Evolutionary conservation across 2,797 vertebrate species (phyloP).

Genomic region (Labroides dimidiatus): DNA sequence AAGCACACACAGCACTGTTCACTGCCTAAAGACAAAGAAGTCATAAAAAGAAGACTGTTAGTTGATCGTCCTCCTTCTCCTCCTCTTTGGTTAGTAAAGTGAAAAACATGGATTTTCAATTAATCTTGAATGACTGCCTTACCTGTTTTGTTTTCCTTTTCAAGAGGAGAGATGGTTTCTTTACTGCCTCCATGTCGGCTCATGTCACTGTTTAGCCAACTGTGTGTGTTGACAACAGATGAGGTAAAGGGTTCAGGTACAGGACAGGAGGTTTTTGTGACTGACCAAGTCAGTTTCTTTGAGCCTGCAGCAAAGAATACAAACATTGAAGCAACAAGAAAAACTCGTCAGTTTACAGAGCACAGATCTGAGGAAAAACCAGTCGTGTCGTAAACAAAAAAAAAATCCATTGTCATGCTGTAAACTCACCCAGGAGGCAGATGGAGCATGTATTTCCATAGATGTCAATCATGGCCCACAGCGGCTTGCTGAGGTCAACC

Average conservation of each 20-base stretch:
- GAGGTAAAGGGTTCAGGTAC: background rate
- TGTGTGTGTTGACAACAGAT: background rate
- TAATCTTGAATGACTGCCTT: background rate
- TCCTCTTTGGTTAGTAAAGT: background rate
- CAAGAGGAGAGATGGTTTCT: background rate
- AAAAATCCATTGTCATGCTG: no score
- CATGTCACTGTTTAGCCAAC: background rate
- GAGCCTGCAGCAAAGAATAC: slow-evolving; percentile 72
- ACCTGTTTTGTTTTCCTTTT: slow-evolving; percentile 28
- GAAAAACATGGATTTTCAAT: background rate
- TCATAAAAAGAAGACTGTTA: slow-evolving; percentile 11
- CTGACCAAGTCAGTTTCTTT: slow-evolving; percentile 14
- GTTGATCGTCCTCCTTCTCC: background rate
- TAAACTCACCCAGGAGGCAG: slow-evolving; percentile 80
- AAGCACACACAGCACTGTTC: slow-evolving; percentile 79
- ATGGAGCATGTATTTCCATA: slow-evolving; percentile 86
- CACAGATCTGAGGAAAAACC: background rate
- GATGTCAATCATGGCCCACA: slow-evolving; percentile 89
- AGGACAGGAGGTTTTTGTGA: slow-evolving; percentile 70
- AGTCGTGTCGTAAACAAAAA: no score
- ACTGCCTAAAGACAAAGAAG: background rate
- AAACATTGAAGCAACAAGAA: background rate
- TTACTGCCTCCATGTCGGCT: background rate
- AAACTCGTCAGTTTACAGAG: background rate
- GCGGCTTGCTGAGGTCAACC: slow-evolving; percentile 65